These are phyloP conservation scores for Vidua macroura DNA, from an alignment of 2,113 vertebrate species.

Conservation along the genomic window DNA sequence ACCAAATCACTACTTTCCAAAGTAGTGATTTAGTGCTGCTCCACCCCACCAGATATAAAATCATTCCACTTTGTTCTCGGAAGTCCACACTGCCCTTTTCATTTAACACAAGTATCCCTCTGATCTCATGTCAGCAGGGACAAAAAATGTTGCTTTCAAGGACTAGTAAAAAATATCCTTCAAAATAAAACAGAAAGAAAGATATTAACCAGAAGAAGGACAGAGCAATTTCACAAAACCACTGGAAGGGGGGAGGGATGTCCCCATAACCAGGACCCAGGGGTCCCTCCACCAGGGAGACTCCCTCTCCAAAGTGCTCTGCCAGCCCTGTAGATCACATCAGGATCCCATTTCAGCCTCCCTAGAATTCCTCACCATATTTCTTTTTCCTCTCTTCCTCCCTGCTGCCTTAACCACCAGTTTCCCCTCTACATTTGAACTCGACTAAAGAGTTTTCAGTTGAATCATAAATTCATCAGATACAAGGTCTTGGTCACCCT, in stretches of 20 bases:
- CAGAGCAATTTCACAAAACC: neutral
- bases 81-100: neutral
- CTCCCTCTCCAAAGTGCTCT: neutral
- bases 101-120: neutral
- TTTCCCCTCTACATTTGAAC: conserved; percentile 13
- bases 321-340: neutral
- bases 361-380: neutral
- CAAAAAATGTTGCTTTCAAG: neutral
- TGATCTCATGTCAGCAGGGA: neutral
- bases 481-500: neutral
- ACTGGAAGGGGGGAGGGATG: neutral
- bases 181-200: neutral
- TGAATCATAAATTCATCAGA: neutral
- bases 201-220: neutral
- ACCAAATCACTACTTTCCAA: neutral
- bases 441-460: neutral
- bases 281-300: neutral
- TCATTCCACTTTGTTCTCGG: neutral
- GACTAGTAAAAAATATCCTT: neutral
- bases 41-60: neutral
- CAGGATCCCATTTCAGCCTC: neutral
- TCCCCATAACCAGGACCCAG: neutral
- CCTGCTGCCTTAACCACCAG: neutral
- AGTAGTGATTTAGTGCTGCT: neutral
- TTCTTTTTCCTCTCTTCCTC: conserved; percentile 20